Conservation (phyloP, 1,140 invertebrate genomes). For the Drosophila bocki region DNA sequence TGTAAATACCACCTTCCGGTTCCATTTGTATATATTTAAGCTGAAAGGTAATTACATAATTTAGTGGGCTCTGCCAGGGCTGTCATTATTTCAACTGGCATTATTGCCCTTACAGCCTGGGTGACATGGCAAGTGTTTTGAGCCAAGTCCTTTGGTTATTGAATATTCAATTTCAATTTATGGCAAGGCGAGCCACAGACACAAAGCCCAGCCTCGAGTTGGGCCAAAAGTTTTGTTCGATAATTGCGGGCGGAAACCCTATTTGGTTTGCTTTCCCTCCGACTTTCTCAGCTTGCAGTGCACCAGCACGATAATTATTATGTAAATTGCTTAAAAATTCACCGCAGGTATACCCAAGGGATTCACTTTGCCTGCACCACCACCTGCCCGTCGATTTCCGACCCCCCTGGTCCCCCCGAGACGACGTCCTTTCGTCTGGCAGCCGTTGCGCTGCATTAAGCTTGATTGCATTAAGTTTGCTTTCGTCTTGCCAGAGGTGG, state of each 20-base stretch:
- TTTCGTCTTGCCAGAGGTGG: constrained; percentile 55
- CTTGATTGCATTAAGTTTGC: constrained; percentile 82
- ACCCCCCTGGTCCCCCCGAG: background rate
- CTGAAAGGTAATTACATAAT: background rate
- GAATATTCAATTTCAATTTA: constrained; percentile 55
- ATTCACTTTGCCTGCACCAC: constrained; percentile 60
- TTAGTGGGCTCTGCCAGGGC: background rate
- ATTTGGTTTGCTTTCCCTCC: constrained; percentile 30
- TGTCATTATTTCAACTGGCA: constrained; percentile 5
- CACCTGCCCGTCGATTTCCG: background rate
- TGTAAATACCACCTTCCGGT: too few species aligned
- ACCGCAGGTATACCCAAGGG: constrained; percentile 78
- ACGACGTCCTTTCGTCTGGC: constrained; percentile 56
- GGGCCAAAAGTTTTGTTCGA: constrained; percentile 69
- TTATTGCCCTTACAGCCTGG: background rate
- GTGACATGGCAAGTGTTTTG: constrained; percentile 8
- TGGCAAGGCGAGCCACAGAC: constrained; percentile 16
- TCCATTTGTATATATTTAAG: background rate
- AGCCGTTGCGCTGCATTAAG: constrained; percentile 78
- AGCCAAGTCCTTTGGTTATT: constrained; percentile 4
- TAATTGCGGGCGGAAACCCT: constrained; percentile 52
- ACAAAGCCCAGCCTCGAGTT: constrained; percentile 47
- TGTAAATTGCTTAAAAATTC: constrained; percentile 82
- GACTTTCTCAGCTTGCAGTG: constrained; percentile 16
- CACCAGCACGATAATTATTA: constrained; percentile 76